Evolutionary conservation across 2,113 vertebrate species (phyloP).

Genomic region (Scomber colias): DNA sequence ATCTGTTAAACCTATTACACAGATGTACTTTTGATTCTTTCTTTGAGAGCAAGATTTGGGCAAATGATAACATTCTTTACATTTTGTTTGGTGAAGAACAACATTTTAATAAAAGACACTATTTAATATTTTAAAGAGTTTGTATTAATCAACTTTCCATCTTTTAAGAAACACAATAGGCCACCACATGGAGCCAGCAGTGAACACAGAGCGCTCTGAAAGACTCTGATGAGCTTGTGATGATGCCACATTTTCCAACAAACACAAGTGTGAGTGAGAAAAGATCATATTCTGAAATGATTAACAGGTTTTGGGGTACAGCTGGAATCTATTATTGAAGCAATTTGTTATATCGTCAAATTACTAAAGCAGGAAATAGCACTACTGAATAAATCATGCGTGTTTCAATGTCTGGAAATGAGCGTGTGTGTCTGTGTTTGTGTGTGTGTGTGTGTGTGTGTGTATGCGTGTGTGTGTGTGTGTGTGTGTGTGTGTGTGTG

Average conservation of each 20-base stretch:
- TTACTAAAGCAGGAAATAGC: conserved; percentile 79
- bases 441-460: conserved; percentile 14
- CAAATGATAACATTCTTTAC: conserved; percentile 53
- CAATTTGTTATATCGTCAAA: conserved; percentile 81
- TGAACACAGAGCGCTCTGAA: conserved; percentile 7
- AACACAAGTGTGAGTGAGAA: conserved; percentile 52
- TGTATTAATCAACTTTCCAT: background rate
- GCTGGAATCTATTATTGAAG: conserved; percentile 78
- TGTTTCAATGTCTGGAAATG: conserved; percentile 66
- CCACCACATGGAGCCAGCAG: conserved; percentile 1
- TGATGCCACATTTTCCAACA: conserved; percentile 72
- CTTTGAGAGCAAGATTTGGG: conserved; percentile 39
- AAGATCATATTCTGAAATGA: conserved; percentile 65
- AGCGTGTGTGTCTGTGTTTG: conserved; percentile 33
- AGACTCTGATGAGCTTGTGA: conserved; percentile 48
- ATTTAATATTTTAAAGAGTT: background rate
- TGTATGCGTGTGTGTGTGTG: conserved; percentile 29
- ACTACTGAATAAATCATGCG: conserved; percentile 77
- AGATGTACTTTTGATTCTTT: conserved; percentile 48
- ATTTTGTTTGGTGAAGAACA: conserved; percentile 51
- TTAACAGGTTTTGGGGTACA: conserved; percentile 70
- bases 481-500: conserved; percentile 23
- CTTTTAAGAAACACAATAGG: background rate
- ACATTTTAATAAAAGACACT: conserved; percentile 36
- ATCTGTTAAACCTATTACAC: conserved; percentile 61